Conservation (phyloP, 1,140 invertebrate genomes). For the Micrasema longulum region DNA sequence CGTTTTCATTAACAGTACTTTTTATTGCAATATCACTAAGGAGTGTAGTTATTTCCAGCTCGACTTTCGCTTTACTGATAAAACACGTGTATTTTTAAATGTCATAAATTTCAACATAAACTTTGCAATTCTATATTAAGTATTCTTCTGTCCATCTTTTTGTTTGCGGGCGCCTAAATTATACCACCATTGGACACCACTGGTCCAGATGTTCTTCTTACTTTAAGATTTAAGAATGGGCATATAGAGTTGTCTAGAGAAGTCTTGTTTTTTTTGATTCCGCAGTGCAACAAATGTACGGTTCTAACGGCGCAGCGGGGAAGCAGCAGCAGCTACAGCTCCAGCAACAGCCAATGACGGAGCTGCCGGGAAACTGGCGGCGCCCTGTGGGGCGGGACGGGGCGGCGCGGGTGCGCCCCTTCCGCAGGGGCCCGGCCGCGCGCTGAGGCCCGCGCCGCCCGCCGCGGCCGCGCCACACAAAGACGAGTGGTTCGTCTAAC, state of each 20-base stretch:
- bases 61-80: too few species aligned
- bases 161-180: too few species aligned
- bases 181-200: too few species aligned
- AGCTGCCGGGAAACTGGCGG: slow-evolving; percentile 91
- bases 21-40: too few species aligned
- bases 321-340: slow-evolving; percentile 68
- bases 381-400: slow-evolving; percentile 90
- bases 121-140: too few species aligned
- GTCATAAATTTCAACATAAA: too few species aligned
- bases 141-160: too few species aligned
- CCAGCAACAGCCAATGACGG: slow-evolving; percentile 58
- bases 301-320: slow-evolving; percentile 81
- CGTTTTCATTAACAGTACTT: too few species aligned
- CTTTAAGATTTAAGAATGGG: background rate
- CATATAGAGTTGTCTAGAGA: background rate
- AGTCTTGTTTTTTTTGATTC: background rate
- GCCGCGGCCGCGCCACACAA: slow-evolving; percentile 69
- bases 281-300: slow-evolving; percentile 84
- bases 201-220: too few species aligned
- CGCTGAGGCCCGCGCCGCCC: slow-evolving; percentile 63
- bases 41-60: too few species aligned
- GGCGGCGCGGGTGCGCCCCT: slow-evolving; percentile 68
- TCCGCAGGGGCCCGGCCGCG: slow-evolving; percentile 62
- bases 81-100: too few species aligned
- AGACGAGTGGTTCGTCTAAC: slow-evolving; percentile 80